Evolutionary conservation across 2,113 vertebrate species (phyloP), one percentile per base, ranked within the genome.

Genomic region (Talpa occidentalis): DNA sequence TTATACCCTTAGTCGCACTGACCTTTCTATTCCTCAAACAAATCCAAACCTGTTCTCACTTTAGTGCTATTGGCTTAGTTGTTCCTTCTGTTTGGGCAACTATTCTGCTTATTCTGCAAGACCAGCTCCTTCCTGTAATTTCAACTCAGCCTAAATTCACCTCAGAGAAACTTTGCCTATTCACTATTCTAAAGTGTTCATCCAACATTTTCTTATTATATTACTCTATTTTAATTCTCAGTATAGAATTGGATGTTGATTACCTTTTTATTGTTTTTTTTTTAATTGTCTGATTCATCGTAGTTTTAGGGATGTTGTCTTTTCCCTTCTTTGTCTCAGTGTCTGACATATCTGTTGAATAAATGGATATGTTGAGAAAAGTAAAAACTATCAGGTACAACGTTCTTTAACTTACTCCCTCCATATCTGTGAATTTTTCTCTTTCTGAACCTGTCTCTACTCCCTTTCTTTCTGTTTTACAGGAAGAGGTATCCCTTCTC

Each of bases 381-480:
- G 60, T 32, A 40, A 40, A 70, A 85, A 76, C 24, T n/a, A 54
- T 74, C 67, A 73, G 54, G 16, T 66, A 81, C 69, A 73, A 15
- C 32, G n/a, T 84, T 59, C 16, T 78, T 70, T 69, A 88, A 37
- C 5, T 37, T 54, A 67, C 10, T 49, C 19, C 5, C 15, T 95
- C 49, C 40, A 2, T 54, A 30, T n/a, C 44, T 85, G 37, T 28
- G 49, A 22, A 37, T 86, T 72, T 93, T 2, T 91, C 69, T 79
- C 40, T 92, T 5, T 78, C 40, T 93, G 11, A 62, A 35, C 42
- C 32, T 78, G 56, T 62, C 60, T 24, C 59, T 1, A 26, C 26
- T 64, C 26, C 30, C 37, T 60, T 82, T 87, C 54, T 93, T 77
- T 37, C n/a, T 64, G 24, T 94, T 96, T 80, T 19, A 88, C 69